Conservation (phyloP, 2,113 vertebrate genomes). For the Candoia aspera region DNA sequence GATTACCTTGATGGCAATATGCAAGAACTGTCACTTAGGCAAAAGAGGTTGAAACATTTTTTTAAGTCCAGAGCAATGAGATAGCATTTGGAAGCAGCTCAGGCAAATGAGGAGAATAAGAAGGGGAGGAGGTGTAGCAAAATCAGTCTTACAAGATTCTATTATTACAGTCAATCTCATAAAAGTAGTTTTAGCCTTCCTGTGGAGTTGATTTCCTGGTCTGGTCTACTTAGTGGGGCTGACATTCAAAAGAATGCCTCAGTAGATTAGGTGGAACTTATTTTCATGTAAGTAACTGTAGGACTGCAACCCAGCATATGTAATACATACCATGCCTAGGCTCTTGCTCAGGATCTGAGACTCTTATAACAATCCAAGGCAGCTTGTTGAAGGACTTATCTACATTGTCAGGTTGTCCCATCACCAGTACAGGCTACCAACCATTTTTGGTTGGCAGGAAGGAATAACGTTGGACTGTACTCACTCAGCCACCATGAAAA, state of each 20-base stretch:
- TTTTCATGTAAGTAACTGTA: not conserved
- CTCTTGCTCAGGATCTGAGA: not conserved
- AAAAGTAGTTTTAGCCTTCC: not conserved
- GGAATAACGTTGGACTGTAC: not conserved
- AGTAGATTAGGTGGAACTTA: not conserved
- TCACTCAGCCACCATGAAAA: not conserved
- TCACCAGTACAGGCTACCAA: not conserved
- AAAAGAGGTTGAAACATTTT: not conserved
- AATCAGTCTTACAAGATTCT: not conserved
- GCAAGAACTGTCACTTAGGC: not conserved
- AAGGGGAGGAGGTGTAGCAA: not conserved
- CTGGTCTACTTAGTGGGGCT: not conserved
- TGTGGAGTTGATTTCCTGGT: not conserved
- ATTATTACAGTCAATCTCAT: not conserved
- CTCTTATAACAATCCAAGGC: not conserved
- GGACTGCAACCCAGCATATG: not conserved
- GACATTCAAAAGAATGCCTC: not conserved
- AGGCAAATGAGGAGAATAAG: not conserved
- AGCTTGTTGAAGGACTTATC: not conserved
- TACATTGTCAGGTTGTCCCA: not conserved
- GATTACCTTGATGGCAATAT: not conserved
- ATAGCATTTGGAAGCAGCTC: not conserved
- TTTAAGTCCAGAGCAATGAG: not conserved
- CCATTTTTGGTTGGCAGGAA: not conserved
- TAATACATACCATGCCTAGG: not conserved